Conservation (phyloP, 92 coral and sea anemone genomes). For the Epizoanthus ramosus region DNA sequence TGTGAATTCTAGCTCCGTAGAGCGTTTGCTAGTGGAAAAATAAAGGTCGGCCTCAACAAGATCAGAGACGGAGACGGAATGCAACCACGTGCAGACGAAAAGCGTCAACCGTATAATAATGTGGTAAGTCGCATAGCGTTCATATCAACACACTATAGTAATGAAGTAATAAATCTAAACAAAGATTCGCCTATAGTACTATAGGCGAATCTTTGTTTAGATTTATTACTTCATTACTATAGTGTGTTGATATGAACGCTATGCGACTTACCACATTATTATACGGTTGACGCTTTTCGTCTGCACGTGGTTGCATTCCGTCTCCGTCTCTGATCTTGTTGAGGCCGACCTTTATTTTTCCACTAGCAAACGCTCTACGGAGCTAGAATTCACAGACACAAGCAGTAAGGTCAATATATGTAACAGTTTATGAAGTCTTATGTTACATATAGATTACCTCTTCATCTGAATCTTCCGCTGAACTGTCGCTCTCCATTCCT, state of each 20-base stretch:
- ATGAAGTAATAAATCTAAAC: too few species aligned
- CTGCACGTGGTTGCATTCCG: constrained; percentile 61
- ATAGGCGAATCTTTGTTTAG: too few species aligned
- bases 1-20: constrained; percentile 70
- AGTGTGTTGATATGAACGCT: too few species aligned
- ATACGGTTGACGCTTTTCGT: constrained; percentile 43
- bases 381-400: constrained; percentile 55
- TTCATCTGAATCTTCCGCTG: constrained; percentile 75
- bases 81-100: constrained; percentile 65
- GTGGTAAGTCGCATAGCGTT: constrained; percentile 63
- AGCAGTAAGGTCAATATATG: not conserved
- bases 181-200: too few species aligned
- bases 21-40: constrained; percentile 84
- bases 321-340: constrained; percentile 50
- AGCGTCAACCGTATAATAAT: constrained; percentile 66
- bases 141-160: too few species aligned
- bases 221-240: too few species aligned
- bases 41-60: constrained; percentile 87
- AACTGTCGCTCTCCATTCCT: constrained; percentile 61
- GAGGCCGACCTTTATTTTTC: constrained; percentile 88
- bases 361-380: constrained; percentile 83
- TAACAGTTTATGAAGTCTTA: not conserved
- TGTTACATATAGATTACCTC: constrained; percentile 47
- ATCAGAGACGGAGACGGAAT: not conserved
- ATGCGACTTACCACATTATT: constrained; percentile 83